phyloP scores from a whole-genome alignment of 2,888 invertebrate genomes.

The Euclidia mi region DNA sequence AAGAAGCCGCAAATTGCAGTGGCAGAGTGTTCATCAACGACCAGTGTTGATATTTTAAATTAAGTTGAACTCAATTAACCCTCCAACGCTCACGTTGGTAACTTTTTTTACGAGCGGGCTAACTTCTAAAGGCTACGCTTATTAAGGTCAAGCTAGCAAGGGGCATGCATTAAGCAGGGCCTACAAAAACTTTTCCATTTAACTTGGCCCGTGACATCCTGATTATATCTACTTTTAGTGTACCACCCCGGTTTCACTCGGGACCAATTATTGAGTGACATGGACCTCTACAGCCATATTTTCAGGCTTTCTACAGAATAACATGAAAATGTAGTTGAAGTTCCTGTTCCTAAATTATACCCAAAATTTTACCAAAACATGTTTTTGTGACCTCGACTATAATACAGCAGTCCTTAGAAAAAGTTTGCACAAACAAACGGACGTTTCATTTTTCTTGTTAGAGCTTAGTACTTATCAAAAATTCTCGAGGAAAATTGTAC shows the following conservation, averaged over 20 bases:
- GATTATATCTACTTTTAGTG: constrained; percentile 72
- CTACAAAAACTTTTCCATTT: constrained; percentile 83
- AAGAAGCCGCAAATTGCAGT: not conserved
- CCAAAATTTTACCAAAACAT: not conserved
- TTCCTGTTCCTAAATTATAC: not conserved
- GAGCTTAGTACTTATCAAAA: constrained; percentile 43
- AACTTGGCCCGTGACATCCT: constrained; percentile 77
- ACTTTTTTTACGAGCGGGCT: constrained; percentile 67
- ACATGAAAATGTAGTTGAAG: constrained; percentile 20
- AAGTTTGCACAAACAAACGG: not conserved
- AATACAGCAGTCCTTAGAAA: not conserved
- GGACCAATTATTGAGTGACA: constrained; percentile 53
- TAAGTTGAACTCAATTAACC: constrained; percentile 55
- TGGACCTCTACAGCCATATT: constrained; percentile 27
- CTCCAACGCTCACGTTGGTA: constrained; percentile 55
- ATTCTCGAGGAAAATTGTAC: constrained; percentile 54
- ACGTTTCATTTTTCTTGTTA: not conserved
- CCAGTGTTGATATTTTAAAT: constrained; percentile 50
- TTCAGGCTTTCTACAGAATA: constrained; percentile 18
- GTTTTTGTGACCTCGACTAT: not conserved
- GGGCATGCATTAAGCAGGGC: constrained; percentile 74
- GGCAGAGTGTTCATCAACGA: constrained; percentile 7
- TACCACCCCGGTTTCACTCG: constrained; percentile 44
- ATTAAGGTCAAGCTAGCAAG: constrained; percentile 70
- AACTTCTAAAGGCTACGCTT: constrained; percentile 66